phyloP scores from a whole-genome alignment of 2,113 vertebrate genomes.

The Podilymbus podiceps region DNA sequence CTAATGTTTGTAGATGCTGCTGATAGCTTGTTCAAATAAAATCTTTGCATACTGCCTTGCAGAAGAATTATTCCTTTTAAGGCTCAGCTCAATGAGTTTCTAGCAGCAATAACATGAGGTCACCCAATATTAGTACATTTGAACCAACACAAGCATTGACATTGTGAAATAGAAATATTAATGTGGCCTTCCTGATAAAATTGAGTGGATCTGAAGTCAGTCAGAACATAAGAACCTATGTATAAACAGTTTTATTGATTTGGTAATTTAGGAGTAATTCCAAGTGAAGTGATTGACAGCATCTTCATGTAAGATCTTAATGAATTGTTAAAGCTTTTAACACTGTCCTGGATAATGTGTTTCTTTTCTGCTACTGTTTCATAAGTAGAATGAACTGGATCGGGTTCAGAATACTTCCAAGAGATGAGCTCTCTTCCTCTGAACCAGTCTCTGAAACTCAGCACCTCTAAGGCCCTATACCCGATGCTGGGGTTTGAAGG shows the following conservation, averaged over 20 bases:
- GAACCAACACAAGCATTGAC: background rate
- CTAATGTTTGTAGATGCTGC: background rate
- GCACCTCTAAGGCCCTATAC: fast-evolving
- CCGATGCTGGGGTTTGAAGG: background rate
- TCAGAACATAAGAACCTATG: background rate
- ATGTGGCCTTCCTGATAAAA: background rate
- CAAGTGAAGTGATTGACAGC: background rate
- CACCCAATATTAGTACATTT: background rate
- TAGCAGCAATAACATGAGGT: background rate
- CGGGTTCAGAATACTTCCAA: background rate
- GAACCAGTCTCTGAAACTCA: background rate
- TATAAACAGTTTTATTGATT: background rate
- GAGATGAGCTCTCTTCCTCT: background rate
- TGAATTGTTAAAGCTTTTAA: background rate
- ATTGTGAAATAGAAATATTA: background rate
- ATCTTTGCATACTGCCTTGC: background rate
- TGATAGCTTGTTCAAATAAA: background rate
- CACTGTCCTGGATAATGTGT: background rate
- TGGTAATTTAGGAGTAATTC: background rate
- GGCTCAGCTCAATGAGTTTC: background rate
- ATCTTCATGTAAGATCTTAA: background rate
- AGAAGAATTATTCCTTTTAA: background rate
- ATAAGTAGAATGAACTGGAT: background rate
- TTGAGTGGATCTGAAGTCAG: background rate
- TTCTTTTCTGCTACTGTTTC: background rate